phyloP scores from a whole-genome alignment of 2,888 invertebrate species.

The Amphipoea oculea region DNA sequence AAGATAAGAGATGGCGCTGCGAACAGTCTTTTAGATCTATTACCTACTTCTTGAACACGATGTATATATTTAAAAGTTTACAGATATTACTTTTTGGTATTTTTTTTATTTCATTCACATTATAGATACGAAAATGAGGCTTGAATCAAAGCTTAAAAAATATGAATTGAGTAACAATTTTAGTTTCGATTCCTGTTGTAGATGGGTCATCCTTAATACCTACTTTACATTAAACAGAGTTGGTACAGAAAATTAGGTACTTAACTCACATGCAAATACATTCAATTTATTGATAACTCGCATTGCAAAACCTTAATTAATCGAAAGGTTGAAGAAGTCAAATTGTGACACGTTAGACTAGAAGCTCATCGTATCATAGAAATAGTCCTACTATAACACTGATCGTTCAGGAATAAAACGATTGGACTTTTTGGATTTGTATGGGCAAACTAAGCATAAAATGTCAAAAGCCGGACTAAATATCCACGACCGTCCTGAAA shows the following conservation, averaged over 20 bases:
- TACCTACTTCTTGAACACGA: background rate
- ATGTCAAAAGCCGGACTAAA: background rate
- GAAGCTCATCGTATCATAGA: constrained; percentile 12
- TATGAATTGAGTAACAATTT: background rate
- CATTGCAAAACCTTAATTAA: background rate
- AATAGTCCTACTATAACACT: constrained; percentile 3
- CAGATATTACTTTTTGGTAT: background rate
- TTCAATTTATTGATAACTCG: background rate
- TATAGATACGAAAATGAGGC: no score
- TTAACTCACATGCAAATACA: background rate
- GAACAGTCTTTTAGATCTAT: background rate
- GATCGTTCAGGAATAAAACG: constrained; percentile 4
- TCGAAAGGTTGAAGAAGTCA: constrained; percentile 6
- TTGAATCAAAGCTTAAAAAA: no score
- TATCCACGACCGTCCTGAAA: background rate
- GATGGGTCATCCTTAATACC: background rate
- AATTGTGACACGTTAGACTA: background rate
- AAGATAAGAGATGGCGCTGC: constrained; percentile 38
- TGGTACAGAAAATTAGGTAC: background rate
- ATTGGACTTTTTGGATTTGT: constrained; percentile 1
- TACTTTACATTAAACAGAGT: background rate
- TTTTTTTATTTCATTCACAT: background rate
- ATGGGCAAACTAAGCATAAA: constrained; percentile 10
- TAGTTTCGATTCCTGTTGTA: background rate
- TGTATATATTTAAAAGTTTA: background rate